Base-by-base conservation (phyloP, 2,797 vertebrate species). In the Sebastes hopkinsi region DNA sequence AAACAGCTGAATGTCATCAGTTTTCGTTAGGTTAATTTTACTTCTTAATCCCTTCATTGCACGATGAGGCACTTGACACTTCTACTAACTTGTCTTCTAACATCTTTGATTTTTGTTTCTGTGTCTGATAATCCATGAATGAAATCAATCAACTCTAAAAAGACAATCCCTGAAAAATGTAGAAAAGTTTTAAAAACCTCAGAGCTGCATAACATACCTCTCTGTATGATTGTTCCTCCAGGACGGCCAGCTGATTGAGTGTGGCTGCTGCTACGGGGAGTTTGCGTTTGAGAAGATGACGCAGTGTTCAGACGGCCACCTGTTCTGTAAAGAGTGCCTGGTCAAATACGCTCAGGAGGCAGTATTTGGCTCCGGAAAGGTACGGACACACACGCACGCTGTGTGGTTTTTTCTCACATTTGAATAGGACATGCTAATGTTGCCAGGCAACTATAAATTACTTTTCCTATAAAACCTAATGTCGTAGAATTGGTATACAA, bases 281-380 rank as follows among this genome's bases (percentile, higher is more conserved):
- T 99, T 99, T 84, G 98, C 98, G 0, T 99, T 99, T 4, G 98
- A 99, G 90, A 97, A 99, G 88, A 96, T 99, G 93, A 99, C 98
- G 0, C 98, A 99, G 88, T 99, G 98, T 69, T 96, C 97, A 0
- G 98, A 99, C 27, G 98, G 98, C 69, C 98, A 99, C 92, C 95
- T 99, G 71, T 99, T 99, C 95, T 99, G 98, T 92, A 97, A 99
- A 94, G 98, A 99, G 89, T 99, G 98, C 94, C 96, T 99, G 86
- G 97, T 99, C 89, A 98, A 97, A 92, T 99, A 99, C 0, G 98
- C 98, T 89, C 97, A 99, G 94, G 98, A 99, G 94, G 98, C 98
- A 0, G 98, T 99, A 22, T 99, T 99, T 62, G 98, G 98, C 88
- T 97, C 97, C 13, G 98, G 97, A 72, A 97, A 97, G 97, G 98